These are phyloP conservation scores for Mormyrus iriodes DNA, from an alignment of 2,113 vertebrate species.

Conservation along the genomic window DNA sequence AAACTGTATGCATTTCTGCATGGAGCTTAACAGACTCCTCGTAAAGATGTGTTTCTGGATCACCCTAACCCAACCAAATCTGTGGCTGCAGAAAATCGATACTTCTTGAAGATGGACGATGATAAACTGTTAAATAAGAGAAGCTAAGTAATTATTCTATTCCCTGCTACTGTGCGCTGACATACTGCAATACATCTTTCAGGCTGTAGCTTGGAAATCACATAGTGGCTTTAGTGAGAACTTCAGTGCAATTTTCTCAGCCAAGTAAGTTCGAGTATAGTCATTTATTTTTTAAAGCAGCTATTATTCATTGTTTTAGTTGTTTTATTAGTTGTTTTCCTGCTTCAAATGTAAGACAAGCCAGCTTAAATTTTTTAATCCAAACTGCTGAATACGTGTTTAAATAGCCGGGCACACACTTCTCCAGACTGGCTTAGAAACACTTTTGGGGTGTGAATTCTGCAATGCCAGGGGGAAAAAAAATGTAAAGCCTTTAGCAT, in stretches of 20 bases:
- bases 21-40: neutral
- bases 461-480: neutral
- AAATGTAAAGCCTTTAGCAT: neutral
- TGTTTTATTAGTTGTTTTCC: neutral
- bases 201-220: neutral
- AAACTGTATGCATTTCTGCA: neutral
- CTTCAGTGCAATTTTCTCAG: neutral
- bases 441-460: neutral
- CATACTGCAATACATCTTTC: neutral
- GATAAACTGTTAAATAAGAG: slow-evolving; percentile 5
- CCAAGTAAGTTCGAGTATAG: neutral
- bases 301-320: neutral
- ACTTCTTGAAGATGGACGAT: neutral
- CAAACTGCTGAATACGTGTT: neutral
- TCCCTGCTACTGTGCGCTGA: neutral
- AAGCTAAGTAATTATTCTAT: neutral
- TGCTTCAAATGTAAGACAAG: neutral
- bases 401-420: neutral
- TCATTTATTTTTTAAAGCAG: neutral
- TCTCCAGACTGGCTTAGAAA: neutral
- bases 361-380: neutral
- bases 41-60: neutral
- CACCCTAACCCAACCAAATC: neutral
- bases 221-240: neutral
- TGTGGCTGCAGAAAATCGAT: neutral